These are phyloP conservation scores for Phrynocephalus versicolor DNA, from an alignment of 2,113 vertebrate genomes.

Conservation along the genomic window DNA sequence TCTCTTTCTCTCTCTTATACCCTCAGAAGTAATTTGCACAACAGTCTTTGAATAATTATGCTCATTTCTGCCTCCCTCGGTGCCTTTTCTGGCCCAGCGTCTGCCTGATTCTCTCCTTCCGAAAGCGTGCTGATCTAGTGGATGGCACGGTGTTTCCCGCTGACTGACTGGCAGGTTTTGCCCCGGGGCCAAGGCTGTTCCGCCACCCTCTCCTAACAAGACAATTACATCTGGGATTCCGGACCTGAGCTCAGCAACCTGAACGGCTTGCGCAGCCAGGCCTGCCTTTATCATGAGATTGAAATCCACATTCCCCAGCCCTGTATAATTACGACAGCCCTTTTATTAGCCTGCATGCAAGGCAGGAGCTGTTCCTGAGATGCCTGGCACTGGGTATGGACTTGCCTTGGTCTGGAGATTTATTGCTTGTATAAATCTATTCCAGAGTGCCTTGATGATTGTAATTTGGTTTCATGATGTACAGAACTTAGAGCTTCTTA, in stretches of 20 bases:
- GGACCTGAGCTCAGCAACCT: not conserved
- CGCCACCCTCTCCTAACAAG: not conserved
- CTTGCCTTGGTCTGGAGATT: not conserved
- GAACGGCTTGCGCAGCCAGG: not conserved
- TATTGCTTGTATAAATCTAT: not conserved
- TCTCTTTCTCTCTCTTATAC: not conserved
- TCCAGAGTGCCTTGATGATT: not conserved
- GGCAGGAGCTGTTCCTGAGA: not conserved
- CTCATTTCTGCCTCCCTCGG: not conserved
- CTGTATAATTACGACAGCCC: not conserved
- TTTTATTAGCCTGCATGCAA: not conserved
- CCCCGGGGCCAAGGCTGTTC: not conserved
- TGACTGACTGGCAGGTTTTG: not conserved
- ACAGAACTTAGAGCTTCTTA: not conserved
- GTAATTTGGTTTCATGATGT: conserved; percentile 1
- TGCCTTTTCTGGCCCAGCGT: not conserved
- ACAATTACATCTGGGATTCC: not conserved
- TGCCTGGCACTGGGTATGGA: not conserved
- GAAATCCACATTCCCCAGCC: not conserved
- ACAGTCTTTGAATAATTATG: not conserved
- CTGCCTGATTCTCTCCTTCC: not conserved
- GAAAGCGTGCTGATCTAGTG: not conserved
- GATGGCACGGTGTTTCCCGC: not conserved
- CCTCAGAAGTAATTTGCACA: not conserved
- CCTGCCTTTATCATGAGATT: not conserved